A percentile compares a stretch with the other conserved stretches of the same genome.
phyloP scores from a whole-genome alignment of 2,888 invertebrate species.

The Andricus curvator region DNA sequence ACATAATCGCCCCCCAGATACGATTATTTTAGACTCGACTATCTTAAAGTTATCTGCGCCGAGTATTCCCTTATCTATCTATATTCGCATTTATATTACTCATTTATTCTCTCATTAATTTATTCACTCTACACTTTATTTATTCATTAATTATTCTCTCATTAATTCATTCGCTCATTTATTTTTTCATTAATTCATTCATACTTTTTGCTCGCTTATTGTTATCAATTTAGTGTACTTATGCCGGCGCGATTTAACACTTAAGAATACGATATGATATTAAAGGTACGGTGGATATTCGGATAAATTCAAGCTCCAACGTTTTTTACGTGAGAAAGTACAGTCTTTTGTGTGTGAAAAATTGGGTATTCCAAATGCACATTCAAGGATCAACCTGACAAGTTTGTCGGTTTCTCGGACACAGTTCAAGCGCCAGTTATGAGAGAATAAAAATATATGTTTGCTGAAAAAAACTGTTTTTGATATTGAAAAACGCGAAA shows the following conservation, averaged over 20 bases:
- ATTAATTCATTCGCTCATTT: neutral
- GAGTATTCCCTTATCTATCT: conserved; percentile 14
- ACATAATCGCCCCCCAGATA: conserved; percentile 42
- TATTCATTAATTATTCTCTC: neutral
- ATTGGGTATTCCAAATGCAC: neutral
- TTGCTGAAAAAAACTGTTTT: neutral
- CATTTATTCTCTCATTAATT: neutral
- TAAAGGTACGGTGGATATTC: conserved; percentile 55
- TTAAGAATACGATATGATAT: conserved; percentile 46
- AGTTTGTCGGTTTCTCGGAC: neutral
- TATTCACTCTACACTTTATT: conserved; percentile 3
- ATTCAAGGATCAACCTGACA: neutral
- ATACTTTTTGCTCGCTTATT: conserved; percentile 6
- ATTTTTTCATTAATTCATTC: neutral
- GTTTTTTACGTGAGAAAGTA: conserved; percentile 47
- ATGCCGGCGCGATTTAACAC: conserved; percentile 23
- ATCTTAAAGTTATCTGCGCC: conserved; percentile 24
- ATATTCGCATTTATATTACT: conserved; percentile 15
- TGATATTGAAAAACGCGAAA: neutral
- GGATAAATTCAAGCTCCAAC: conserved; percentile 51
- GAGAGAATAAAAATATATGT: neutral
- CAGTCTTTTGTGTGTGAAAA: conserved; percentile 43
- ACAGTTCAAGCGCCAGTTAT: neutral
- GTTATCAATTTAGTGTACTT: conserved; percentile 11
- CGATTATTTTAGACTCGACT: conserved; percentile 57